Evolutionary conservation across 2,113 vertebrate genomes (phyloP), one percentile per base, ranked within the genome.

Genomic region (Morone chrysops): DNA sequence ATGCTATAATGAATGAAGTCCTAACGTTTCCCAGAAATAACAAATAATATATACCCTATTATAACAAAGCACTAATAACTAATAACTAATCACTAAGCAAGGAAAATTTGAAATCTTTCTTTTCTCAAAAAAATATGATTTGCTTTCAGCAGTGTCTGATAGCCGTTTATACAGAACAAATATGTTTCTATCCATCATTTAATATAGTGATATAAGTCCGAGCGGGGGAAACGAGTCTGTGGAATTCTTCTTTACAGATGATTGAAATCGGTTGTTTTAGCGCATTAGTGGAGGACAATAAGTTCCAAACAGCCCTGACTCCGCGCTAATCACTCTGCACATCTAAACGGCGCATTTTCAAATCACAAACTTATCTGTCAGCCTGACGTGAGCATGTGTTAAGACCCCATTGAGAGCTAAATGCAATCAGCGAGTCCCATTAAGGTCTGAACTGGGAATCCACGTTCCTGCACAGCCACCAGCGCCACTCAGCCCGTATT

Each of bases 341-440:
- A 70, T 81, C 80, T 70, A 13, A 45, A 63, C 63, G 8, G 75
- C 71, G 71, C 87, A 72, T 63, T 76, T 67, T 56, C 72, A 71
- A 41, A 68, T 77, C 86, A 75, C 82, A 68, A 66, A 22, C 75
- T 25, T 84, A 82, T 86, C 86, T 69, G 79, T 74, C 57, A 22
- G 68, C 57, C 60, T 48, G 74, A 48, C 61, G 9, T 17, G 76
- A 81, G 79, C 78, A 72, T 62, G 89, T 84, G 78, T 78, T 78
- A 81, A 87, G 12, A 74, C 16, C 69, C 76, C 78, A 62, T 16
- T 65, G 59, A 86, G 70, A 8, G 81, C 56, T 78, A 92, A 91
- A 92, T 86, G 74, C 81, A 92, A 92, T 89, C 90, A 92, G 40
- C 4, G 72, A 25, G 62, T 43, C 79, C 84, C 80, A 90, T 92